Evolutionary conservation across 1,140 invertebrate genomes (phyloP).

Genomic region (Aphis gossypii): DNA sequence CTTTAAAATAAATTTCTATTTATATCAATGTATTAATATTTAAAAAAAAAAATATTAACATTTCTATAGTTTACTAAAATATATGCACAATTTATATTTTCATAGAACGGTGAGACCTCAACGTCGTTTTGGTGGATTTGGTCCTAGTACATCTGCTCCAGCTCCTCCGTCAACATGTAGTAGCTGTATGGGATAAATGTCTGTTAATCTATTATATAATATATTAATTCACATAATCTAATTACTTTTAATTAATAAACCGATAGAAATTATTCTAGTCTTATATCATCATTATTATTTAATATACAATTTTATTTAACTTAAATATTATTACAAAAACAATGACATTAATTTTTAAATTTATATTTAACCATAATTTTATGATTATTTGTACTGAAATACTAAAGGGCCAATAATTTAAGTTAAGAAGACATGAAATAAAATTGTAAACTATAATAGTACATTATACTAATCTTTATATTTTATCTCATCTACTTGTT

Average conservation of each 20-base stretch:
- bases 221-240: neutral
- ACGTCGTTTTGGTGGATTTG: slow-evolving; percentile 53
- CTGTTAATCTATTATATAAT: neutral
- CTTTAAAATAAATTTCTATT: neutral
- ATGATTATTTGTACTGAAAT: neutral
- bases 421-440: neutral
- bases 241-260: neutral
- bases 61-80: neutral
- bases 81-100: neutral
- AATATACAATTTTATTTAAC: neutral
- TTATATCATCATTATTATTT: neutral
- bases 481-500: neutral
- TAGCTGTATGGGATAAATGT: slow-evolving; percentile 42
- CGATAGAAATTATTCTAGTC: neutral
- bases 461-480: neutral
- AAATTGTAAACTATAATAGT: neutral
- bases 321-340: neutral
- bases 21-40: neutral
- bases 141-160: slow-evolving; percentile 45
- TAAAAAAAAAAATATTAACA: no score
- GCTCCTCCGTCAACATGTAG: slow-evolving; percentile 51
- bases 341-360: neutral
- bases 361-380: neutral
- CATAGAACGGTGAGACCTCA: slow-evolving; percentile 31
- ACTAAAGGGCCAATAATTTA: neutral